Conservation (phyloP, 2,888 invertebrate species). For the Galerucella calmariensis region DNA sequence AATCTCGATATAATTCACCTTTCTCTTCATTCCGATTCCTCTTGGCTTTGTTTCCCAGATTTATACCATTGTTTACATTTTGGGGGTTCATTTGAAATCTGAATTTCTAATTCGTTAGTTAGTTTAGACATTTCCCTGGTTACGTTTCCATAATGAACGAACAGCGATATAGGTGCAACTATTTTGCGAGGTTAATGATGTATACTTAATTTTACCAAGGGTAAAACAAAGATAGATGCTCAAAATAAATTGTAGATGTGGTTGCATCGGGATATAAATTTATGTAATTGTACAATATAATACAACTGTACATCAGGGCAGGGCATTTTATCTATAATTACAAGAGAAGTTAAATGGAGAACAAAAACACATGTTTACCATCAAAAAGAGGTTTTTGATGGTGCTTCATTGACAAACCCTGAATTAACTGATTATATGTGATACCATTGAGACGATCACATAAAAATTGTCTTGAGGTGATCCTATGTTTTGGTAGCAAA, state of each 20-base stretch:
- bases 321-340: too few species aligned
- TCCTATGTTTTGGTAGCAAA: too few species aligned
- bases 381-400: too few species aligned
- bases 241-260: constrained; percentile 3
- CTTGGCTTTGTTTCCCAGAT: constrained; percentile 63
- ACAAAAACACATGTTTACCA: too few species aligned
- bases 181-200: constrained; percentile 12
- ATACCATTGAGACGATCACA: too few species aligned
- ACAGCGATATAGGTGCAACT: constrained; percentile 25
- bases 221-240: neutral
- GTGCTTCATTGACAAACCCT: too few species aligned
- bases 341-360: too few species aligned
- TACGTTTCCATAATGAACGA: constrained; percentile 33
- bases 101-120: constrained; percentile 64
- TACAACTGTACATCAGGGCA: neutral
- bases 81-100: constrained; percentile 66
- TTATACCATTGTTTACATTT: constrained; percentile 65
- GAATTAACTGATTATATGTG: too few species aligned
- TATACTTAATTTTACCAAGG: constrained; percentile 12
- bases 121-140: constrained; percentile 35
- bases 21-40: constrained; percentile 61
- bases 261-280: neutral
- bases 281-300: neutral
- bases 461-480: too few species aligned
- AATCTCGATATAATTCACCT: constrained; percentile 63